These are phyloP conservation scores for Oophaga pumilio DNA, from an alignment of 2,113 vertebrate species.

Conservation along the genomic window DNA sequence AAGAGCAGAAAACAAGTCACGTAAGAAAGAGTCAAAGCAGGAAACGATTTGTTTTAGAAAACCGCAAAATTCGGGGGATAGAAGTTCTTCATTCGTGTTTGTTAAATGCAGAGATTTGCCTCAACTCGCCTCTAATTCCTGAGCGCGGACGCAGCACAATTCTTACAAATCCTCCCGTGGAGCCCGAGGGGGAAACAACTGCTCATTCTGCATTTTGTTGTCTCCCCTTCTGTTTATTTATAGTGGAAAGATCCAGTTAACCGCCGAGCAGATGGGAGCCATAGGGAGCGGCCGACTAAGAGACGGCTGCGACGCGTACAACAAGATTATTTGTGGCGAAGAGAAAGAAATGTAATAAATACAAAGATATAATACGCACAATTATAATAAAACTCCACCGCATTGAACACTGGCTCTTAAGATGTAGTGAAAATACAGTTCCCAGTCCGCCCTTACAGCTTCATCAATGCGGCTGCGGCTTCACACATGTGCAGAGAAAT, in stretches of 20 bases:
- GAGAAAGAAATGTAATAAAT: neutral
- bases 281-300: neutral
- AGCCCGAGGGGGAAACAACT: neutral
- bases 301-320: neutral
- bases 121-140: conserved; percentile 34
- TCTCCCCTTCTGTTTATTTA: conserved; percentile 22
- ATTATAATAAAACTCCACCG: neutral
- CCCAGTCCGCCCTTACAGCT: too few species aligned
- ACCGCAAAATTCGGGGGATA: neutral
- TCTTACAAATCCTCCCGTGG: conserved; percentile 1
- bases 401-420: neutral
- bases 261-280: neutral
- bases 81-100: neutral
- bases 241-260: neutral
- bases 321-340: neutral
- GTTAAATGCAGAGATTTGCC: conserved; percentile 11
- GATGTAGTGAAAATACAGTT: too few species aligned
- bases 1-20: neutral
- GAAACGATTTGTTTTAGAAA: conserved; percentile 11
- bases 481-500: too few species aligned
- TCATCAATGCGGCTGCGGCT: too few species aligned
- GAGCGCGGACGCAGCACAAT: neutral
- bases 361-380: neutral
- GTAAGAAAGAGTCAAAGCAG: neutral
- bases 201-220: neutral